Evolutionary conservation across 2,113 vertebrate species (phyloP).

Genomic region (Meles meles): DNA sequence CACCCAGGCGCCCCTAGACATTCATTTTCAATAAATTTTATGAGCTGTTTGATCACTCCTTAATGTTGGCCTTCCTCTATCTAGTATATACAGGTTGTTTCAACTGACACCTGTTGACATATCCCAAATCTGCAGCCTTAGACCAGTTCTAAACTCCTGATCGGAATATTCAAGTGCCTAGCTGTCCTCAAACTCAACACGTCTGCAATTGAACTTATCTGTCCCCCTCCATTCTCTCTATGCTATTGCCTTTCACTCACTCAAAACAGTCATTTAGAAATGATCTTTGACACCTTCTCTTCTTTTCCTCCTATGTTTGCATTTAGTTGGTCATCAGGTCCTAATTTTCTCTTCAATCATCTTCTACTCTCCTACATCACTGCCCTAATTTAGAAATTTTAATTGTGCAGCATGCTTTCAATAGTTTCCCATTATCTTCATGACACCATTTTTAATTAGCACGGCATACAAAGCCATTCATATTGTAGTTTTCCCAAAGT

Average conservation of each 20-base stretch:
- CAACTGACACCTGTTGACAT: not conserved
- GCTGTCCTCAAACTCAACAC: not conserved
- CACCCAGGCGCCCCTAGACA: too few relatives aligned
- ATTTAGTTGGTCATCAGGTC: conserved; percentile 13
- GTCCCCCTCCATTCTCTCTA: not conserved
- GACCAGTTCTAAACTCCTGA: not conserved
- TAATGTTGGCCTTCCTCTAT: not conserved
- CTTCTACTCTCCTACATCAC: not conserved
- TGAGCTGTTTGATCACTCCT: not conserved
- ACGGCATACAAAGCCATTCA: not conserved
- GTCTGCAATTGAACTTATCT: not conserved
- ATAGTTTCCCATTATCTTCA: not conserved
- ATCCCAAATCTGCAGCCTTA: not conserved
- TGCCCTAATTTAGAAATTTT: not conserved
- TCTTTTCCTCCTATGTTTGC: not conserved
- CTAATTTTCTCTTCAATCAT: conserved; percentile 7
- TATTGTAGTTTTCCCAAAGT: not conserved
- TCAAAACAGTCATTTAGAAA: not conserved
- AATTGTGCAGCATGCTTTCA: not conserved
- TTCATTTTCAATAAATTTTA: not conserved
- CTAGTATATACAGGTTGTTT: not conserved
- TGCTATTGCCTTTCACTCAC: not conserved
- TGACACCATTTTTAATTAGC: not conserved
- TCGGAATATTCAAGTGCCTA: not conserved
- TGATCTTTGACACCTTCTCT: not conserved